Conservation (phyloP, 2,888 invertebrate genomes). For the Callyntrura sp. region DNA sequence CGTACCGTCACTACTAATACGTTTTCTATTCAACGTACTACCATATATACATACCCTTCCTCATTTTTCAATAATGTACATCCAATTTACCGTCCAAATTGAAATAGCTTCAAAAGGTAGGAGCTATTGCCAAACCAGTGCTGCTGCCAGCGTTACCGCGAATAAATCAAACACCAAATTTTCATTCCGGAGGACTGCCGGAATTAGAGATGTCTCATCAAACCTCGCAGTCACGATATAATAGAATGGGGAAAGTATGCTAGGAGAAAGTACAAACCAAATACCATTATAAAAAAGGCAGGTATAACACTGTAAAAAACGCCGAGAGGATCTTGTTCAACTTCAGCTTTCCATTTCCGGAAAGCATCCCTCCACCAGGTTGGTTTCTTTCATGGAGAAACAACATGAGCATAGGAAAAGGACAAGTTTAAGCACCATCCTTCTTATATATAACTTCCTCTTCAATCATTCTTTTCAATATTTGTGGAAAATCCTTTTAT, state of each 20-base stretch:
- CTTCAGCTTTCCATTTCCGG: neutral
- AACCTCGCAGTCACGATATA: neutral
- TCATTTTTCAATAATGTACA: neutral
- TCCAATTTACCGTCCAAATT: neutral
- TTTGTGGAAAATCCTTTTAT: conserved; percentile 1
- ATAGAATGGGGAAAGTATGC: too few relatives aligned
- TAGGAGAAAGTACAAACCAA: too few relatives aligned
- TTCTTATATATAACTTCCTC: neutral
- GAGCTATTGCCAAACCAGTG: neutral
- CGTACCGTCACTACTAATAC: neutral
- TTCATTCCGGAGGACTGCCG: neutral
- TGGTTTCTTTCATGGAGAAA: neutral
- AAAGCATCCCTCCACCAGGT: neutral
- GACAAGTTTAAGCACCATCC: conserved; percentile 16
- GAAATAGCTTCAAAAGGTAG: neutral
- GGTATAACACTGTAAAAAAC: neutral
- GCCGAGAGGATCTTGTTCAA: neutral
- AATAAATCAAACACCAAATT: neutral
- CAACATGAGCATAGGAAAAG: neutral
- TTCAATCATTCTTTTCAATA: conserved; percentile 19
- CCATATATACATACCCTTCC: too few relatives aligned
- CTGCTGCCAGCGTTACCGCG: neutral
- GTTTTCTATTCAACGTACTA: neutral
- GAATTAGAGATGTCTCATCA: neutral
- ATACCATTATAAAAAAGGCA: too few relatives aligned